Conservation (phyloP, 2,113 vertebrate species). For the Galbula dea region DNA sequence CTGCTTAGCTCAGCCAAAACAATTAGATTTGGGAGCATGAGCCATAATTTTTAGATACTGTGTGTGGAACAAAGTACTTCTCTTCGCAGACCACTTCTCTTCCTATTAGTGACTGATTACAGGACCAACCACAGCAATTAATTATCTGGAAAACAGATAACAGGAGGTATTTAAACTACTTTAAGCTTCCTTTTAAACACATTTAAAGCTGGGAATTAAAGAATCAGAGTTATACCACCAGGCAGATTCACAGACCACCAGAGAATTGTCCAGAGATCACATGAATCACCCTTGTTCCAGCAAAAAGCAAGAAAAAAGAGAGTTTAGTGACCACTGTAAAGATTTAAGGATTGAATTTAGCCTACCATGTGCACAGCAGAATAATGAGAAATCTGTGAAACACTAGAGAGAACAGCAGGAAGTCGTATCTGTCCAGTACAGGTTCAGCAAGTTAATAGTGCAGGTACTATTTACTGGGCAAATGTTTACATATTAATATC, state of each 20-base stretch:
- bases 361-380: not conserved
- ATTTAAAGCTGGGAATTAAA: slow-evolving; percentile 23
- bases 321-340: not conserved
- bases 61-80: not conserved
- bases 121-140: slow-evolving; percentile 8
- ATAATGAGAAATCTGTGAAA: not conserved
- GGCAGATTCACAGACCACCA: not conserved
- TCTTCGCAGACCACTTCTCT: not conserved
- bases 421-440: not conserved
- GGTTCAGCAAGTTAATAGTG: not conserved
- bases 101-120: slow-evolving; percentile 13
- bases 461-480: not conserved
- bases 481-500: not conserved
- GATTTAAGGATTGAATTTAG: not conserved
- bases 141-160: slow-evolving; percentile 22
- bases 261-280: not conserved
- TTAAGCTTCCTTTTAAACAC: slow-evolving; percentile 16
- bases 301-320: not conserved
- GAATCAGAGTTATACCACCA: not conserved
- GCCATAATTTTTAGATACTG: not conserved
- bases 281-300: not conserved
- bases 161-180: not conserved
- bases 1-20: not conserved
- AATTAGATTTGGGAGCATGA: not conserved
- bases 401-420: not conserved